Conservation (phyloP, 2,113 vertebrate species). For the Galbula dea region DNA sequence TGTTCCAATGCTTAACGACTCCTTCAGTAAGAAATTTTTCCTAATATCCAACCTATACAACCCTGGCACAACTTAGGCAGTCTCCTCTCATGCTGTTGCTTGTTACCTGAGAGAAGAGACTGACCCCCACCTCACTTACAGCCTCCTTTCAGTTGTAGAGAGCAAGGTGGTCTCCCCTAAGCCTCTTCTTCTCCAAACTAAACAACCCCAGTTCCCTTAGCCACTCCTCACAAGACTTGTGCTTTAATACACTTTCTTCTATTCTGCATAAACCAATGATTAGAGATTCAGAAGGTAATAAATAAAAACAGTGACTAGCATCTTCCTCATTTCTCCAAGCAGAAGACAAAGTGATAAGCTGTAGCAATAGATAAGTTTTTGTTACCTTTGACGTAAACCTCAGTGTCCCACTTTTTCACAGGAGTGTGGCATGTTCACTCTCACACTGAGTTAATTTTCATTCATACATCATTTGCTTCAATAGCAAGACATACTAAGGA, state of each 20-base stretch:
- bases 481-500: accelerated
- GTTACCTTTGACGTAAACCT: background rate
- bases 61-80: too few relatives aligned
- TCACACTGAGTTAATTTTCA: background rate
- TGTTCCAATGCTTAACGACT: too few relatives aligned
- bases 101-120: too few relatives aligned
- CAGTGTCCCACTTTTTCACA: background rate
- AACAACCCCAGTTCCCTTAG: too few relatives aligned
- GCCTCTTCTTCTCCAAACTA: too few relatives aligned
- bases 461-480: background rate
- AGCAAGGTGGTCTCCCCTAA: too few relatives aligned
- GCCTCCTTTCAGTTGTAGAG: too few relatives aligned
- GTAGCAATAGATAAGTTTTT: background rate
- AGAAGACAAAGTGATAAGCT: background rate
- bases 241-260: background rate
- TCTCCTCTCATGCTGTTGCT: too few relatives aligned
- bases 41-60: too few relatives aligned
- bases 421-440: accelerated
- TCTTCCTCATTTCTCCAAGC: background rate
- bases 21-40: too few relatives aligned
- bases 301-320: background rate
- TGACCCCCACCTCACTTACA: too few relatives aligned
- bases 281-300: background rate
- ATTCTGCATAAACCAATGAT: background rate
- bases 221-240: too few relatives aligned